phyloP scores from a whole-genome alignment of 2,113 vertebrate species.

The Neomonachus schauinslandi region DNA sequence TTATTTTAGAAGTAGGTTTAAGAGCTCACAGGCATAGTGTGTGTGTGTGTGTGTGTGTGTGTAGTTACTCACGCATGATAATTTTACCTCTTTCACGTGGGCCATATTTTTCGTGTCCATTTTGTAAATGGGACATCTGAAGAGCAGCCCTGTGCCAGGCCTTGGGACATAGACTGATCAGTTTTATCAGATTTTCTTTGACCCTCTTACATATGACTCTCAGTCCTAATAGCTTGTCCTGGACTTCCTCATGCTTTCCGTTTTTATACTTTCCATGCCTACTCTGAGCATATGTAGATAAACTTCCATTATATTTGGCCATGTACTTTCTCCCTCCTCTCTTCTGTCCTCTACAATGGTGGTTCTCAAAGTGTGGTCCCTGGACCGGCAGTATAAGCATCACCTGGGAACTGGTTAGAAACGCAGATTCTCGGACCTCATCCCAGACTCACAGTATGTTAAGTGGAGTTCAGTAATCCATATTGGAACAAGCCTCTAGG shows the following conservation, averaged over 20 bases:
- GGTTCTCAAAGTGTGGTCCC: not conserved
- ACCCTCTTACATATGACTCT: not conserved
- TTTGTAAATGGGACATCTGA: not conserved
- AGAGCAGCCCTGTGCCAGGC: not conserved
- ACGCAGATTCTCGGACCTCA: not conserved
- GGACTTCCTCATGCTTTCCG: not conserved
- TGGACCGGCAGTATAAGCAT: not conserved
- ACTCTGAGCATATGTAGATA: not conserved
- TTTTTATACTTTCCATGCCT: not conserved
- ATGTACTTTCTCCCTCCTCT: not conserved
- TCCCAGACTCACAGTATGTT: not conserved
- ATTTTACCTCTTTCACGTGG: slow-evolving; percentile 37
- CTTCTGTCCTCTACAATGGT: not conserved
- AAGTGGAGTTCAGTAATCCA: not conserved
- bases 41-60: not conserved
- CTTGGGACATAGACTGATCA: not conserved
- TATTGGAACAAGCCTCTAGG: not conserved
- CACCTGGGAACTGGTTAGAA: not conserved
- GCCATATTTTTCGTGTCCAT: not conserved
- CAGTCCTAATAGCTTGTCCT: not conserved
- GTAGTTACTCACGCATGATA: slow-evolving; percentile 13
- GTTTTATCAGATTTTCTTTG: not conserved
- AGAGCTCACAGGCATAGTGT: not conserved
- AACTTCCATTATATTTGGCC: not conserved
- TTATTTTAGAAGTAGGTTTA: slow-evolving; percentile 25